Evolutionary conservation across 2,113 vertebrate genomes (phyloP).

Genomic region (Marcusenius ussheri): DNA sequence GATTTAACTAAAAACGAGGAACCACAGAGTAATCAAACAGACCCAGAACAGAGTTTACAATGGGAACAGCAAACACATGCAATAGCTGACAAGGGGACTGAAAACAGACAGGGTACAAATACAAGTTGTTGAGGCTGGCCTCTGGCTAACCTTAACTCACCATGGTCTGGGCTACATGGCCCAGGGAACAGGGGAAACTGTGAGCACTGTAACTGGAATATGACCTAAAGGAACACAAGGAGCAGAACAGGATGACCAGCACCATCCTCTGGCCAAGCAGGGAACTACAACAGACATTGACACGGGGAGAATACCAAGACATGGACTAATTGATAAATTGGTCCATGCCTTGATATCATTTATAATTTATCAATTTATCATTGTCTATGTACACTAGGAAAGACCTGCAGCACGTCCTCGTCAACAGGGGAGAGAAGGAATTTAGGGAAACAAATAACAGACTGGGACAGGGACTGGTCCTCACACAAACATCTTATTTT

Average conservation of each 20-base stretch:
- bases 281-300: background rate
- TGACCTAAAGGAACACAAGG: background rate
- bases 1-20: background rate
- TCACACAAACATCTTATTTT: background rate
- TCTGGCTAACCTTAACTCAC: background rate
- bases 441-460: too few species aligned
- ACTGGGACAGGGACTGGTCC: too few species aligned
- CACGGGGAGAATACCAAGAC: too few species aligned
- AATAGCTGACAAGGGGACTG: background rate
- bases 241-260: background rate
- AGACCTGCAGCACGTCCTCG: background rate
- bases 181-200: background rate
- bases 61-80: background rate
- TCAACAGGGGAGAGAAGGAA: background rate
- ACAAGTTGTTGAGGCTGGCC: background rate
- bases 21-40: background rate
- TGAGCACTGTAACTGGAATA: background rate
- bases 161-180: background rate
- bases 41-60: background rate
- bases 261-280: background rate
- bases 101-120: background rate
- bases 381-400: too few species aligned
- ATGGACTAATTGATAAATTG: too few species aligned
- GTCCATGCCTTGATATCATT: too few species aligned
- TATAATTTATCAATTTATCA: too few species aligned